Evolutionary conservation across 2,888 invertebrate species (phyloP).

Genomic region (Agrotis ipsilon): DNA sequence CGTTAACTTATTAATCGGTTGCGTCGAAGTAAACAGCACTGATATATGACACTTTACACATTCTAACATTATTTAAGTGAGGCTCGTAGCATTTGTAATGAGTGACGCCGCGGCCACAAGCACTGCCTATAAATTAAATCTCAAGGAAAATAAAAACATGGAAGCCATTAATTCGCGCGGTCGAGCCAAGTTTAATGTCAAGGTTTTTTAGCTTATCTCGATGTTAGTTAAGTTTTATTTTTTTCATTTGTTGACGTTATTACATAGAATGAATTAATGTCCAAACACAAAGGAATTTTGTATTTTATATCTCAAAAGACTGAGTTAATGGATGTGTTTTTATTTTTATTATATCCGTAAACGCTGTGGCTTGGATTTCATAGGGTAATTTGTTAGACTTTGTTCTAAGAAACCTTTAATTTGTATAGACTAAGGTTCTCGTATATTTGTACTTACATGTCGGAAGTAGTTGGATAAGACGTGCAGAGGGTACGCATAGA

Average conservation of each 20-base stretch:
- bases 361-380: conserved; percentile 41
- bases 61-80: conserved; percentile 86
- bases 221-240: conserved; percentile 88
- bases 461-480: conserved; percentile 18
- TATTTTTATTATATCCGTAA: conserved; percentile 54
- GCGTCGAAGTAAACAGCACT: conserved; percentile 82
- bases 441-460: neutral
- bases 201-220: conserved; percentile 90
- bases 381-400: conserved; percentile 24
- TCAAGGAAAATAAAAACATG: conserved; percentile 91
- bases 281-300: conserved; percentile 76
- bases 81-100: conserved; percentile 87
- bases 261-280: conserved; percentile 83
- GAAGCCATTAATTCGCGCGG: conserved; percentile 91
- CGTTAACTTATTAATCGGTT: conserved; percentile 81
- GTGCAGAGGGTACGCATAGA: conserved; percentile 12
- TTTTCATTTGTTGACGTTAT: conserved; percentile 84
- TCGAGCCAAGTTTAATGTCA: conserved; percentile 91
- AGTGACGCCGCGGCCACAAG: conserved; percentile 86
- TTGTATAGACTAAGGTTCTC: neutral
- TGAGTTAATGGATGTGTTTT: conserved; percentile 51
- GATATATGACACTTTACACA: conserved; percentile 89
- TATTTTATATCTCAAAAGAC: conserved; percentile 62
- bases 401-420: conserved; percentile 14
- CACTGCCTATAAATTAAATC: conserved; percentile 90